Base-by-base conservation (phyloP, 2,888 invertebrate species). In the Ichneumon xanthorius region DNA sequence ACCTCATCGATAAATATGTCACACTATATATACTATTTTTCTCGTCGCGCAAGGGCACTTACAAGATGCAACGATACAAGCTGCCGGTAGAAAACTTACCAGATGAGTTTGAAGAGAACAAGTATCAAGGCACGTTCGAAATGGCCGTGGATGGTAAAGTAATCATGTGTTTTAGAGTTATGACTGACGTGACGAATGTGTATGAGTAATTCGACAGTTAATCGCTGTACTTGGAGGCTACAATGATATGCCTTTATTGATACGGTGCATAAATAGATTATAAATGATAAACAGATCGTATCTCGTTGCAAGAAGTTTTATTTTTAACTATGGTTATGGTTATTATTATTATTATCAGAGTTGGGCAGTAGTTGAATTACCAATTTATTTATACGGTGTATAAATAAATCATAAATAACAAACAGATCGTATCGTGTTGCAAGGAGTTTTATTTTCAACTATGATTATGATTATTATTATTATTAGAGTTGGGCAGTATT, bases 91-190 rank as follows among this genome's bases (percentile, higher is more conserved):
- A 85, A 0, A 65, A 33, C 9, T 45, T 87, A 7, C 86, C 88
- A 1, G 83, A 86, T 5, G 80, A 82, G 50, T 84, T 88, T 45
- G 85, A 81, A 19, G 80, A 85, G 2, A 86, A 80, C 30, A 86
- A 86, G 55, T 89, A 89, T 75, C 48, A 55, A 61, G 70, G 58
- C 0, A 4, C 19, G 1, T 82, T 87, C 14, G 67, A 73, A 33
- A 26, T 88, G 5, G 1, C 1, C 11, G 2, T 33, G 7, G 53
- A 55, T 2, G 73, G 7, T 4, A 63, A 84, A 7, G 7, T 3
- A 9, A 4, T 87, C 5, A 0, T 87, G 1, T 0, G 7, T 6
- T 19, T 55, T 9, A 40, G 61, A 14, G 30, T 84, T 16, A 82
- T 53, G 19, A 9, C 53, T 0, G 71, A 80, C 16, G 6, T 86